A percentile compares a stretch with the other conserved stretches of the same genome.
Evolutionary conservation across 2,888 invertebrate genomes (phyloP).

Genomic region (Norana najaformis): DNA sequence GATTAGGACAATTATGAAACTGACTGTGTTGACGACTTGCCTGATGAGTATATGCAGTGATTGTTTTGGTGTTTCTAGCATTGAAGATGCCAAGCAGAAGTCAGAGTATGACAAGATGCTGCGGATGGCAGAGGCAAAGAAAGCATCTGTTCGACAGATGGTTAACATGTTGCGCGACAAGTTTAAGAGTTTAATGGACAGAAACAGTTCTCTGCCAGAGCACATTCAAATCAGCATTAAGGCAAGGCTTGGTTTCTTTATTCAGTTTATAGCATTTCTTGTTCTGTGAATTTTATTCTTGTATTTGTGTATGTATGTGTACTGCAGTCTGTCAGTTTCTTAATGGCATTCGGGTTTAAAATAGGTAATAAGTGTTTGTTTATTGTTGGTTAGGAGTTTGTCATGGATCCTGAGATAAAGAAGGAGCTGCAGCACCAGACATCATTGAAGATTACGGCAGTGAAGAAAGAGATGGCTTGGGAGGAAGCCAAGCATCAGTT

Average conservation of each 20-base stretch:
- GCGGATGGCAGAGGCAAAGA: slow-evolving; percentile 61
- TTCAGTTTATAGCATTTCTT: not conserved
- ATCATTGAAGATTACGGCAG: slow-evolving; percentile 55
- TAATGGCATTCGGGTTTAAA: too few species aligned
- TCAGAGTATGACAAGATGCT: slow-evolving; percentile 62
- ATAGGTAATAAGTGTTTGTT: not conserved
- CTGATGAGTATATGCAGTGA: not conserved
- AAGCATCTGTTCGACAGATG: slow-evolving; percentile 54
- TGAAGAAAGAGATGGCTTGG: slow-evolving; percentile 60
- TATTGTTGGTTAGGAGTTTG: slow-evolving; percentile 57
- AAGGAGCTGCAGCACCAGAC: slow-evolving; percentile 56
- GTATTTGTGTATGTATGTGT: not conserved
- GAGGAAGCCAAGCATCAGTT: slow-evolving; percentile 60
- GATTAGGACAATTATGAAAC: too few species aligned
- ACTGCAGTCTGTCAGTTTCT: not conserved
- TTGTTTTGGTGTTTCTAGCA: slow-evolving; percentile 48
- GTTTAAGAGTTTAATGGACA: slow-evolving; percentile 57
- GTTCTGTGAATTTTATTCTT: not conserved
- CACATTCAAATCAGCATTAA: slow-evolving; percentile 54
- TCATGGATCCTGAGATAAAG: slow-evolving; percentile 61
- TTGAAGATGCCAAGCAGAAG: slow-evolving; percentile 63
- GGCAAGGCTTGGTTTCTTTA: slow-evolving; percentile 43
- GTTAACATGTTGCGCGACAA: slow-evolving; percentile 57
- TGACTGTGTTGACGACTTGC: not conserved
- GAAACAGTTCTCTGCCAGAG: slow-evolving; percentile 56